These are phyloP conservation scores for Phoxinus dragarum DNA, from an alignment of 2,797 vertebrate genomes.

Conservation along the genomic window DNA sequence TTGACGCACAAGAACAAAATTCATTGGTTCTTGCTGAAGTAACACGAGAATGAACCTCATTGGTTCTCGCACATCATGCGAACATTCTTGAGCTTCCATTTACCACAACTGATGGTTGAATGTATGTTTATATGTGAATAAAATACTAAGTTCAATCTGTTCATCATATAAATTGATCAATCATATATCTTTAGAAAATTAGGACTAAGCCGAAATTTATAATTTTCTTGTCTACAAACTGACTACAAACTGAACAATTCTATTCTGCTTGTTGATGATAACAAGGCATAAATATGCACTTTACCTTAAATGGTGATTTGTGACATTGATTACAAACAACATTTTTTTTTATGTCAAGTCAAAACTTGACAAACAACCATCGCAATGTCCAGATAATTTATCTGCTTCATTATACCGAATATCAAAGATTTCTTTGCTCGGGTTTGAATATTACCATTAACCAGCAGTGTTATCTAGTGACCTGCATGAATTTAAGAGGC, in stretches of 20 bases:
- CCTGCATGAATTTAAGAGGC: constrained; percentile 50
- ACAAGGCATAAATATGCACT: neutral
- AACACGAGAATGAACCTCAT: too few relatives aligned
- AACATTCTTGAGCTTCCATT: too few relatives aligned
- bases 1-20: too few relatives aligned
- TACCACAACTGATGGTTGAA: too few relatives aligned
- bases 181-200: too few relatives aligned
- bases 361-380: neutral
- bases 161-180: too few relatives aligned
- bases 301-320: neutral
- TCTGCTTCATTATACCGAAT: neutral
- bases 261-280: neutral
- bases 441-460: constrained; percentile 28
- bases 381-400: neutral
- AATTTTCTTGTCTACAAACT: too few relatives aligned
- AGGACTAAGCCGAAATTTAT: too few relatives aligned
- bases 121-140: too few relatives aligned
- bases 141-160: too few relatives aligned
- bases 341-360: neutral
- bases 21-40: too few relatives aligned
- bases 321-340: neutral
- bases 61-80: too few relatives aligned
- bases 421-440: constrained; percentile 17
- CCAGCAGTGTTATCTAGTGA: constrained; percentile 36
- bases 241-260: neutral